Evolutionary conservation across 2,797 vertebrate genomes (phyloP).

Genomic region (Thripadectes ignobilis): DNA sequence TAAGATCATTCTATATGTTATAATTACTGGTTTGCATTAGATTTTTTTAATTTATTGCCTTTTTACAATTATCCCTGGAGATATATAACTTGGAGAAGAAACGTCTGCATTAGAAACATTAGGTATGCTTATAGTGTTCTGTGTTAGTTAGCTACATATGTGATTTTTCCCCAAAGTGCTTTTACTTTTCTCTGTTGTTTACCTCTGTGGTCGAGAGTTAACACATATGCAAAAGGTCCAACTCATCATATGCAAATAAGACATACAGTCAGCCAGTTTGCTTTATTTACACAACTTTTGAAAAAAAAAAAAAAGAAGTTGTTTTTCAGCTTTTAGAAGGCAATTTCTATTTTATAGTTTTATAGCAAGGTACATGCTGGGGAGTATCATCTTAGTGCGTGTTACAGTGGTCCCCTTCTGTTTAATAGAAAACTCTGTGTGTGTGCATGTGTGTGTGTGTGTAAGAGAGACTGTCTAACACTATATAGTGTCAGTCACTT

Average conservation of each 20-base stretch:
- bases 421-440: background rate
- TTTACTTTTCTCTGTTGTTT: slow-evolving; percentile 78
- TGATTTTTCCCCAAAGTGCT: slow-evolving; percentile 79
- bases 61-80: slow-evolving; percentile 82
- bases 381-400: background rate
- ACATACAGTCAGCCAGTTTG: background rate
- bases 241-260: slow-evolving; percentile 8
- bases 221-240: slow-evolving; percentile 48
- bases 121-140: slow-evolving; percentile 84
- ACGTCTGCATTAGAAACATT: slow-evolving; percentile 87
- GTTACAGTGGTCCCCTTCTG: background rate
- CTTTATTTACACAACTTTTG: slow-evolving; percentile 1
- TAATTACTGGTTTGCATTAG: slow-evolving; percentile 75
- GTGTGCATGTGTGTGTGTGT: background rate
- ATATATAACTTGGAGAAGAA: slow-evolving; percentile 87
- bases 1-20: slow-evolving; percentile 75
- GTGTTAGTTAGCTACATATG: slow-evolving; percentile 83
- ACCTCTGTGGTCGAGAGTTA: slow-evolving; percentile 75
- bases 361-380: background rate
- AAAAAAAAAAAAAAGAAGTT: background rate
- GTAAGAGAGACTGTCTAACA: background rate
- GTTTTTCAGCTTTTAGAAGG: slow-evolving; percentile 10
- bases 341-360: background rate
- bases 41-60: slow-evolving; percentile 85
- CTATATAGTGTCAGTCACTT: background rate